Evolutionary conservation across 2,113 vertebrate genomes (phyloP).

Genomic region (Panurus biarmicus): DNA sequence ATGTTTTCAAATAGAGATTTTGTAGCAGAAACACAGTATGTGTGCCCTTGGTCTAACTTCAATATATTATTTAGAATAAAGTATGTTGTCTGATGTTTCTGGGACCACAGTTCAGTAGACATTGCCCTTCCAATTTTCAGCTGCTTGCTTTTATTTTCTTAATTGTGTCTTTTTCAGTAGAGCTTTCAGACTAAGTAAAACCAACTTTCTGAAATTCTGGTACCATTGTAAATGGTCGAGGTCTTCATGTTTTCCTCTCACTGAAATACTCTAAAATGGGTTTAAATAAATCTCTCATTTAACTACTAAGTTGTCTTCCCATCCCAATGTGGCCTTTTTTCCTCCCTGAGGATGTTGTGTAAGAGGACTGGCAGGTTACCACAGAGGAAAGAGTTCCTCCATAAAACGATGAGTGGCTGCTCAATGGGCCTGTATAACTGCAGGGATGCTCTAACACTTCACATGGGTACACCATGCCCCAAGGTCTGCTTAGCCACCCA

Average conservation of each 20-base stretch:
- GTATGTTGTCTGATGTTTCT: not conserved
- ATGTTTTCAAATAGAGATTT: not conserved
- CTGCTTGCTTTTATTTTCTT: not conserved
- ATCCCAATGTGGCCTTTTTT: not conserved
- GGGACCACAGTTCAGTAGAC: not conserved
- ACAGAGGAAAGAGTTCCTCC: not conserved
- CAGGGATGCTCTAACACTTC: not conserved
- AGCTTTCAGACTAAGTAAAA: not conserved
- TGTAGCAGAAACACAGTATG: not conserved
- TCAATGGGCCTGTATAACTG: not conserved
- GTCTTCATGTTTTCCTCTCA: rapidly evolving
- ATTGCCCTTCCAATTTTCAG: not conserved
- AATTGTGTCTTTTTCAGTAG: not conserved
- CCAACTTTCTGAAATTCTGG: not conserved
- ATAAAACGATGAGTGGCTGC: not conserved
- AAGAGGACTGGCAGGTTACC: not conserved
- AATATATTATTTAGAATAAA: not conserved
- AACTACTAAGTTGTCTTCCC: not conserved
- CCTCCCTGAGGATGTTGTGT: not conserved
- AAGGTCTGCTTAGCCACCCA: not conserved
- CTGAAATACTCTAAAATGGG: not conserved
- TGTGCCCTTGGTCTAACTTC: not conserved
- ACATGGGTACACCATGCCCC: not conserved
- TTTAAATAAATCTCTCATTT: not conserved
- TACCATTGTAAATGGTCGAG: not conserved